Evolutionary conservation across 2,888 invertebrate genomes (phyloP).

Genomic region (Crossocerus cetratus): DNA sequence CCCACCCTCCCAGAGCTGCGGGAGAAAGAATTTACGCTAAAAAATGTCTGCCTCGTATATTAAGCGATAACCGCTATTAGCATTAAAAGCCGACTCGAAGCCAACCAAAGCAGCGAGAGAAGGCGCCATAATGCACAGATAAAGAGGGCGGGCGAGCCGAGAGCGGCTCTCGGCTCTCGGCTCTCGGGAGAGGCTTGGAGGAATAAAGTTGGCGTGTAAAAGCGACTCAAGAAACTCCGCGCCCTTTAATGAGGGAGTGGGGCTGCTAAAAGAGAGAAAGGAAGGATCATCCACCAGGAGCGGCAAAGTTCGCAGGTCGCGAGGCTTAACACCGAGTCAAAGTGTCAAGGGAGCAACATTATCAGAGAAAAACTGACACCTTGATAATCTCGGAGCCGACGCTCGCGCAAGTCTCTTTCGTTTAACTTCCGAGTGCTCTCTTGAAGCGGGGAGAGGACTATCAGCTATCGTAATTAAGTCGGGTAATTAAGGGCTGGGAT

Average conservation of each 20-base stretch:
- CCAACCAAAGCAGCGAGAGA: background rate
- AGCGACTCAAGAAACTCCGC: background rate
- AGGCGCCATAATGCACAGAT: background rate
- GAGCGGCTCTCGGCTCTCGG: too few relatives aligned
- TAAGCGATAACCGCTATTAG: background rate
- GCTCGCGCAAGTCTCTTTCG: too few relatives aligned
- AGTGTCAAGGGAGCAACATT: too few relatives aligned
- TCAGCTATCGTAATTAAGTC: too few relatives aligned
- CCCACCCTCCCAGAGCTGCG: background rate
- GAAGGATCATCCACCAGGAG: background rate
- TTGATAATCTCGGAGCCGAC: too few relatives aligned
- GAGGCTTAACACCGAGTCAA: too few relatives aligned
- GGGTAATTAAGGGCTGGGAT: background rate
- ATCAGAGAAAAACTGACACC: too few relatives aligned
- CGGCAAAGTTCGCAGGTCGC: background rate
- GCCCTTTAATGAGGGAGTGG: background rate
- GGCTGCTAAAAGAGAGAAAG: background rate
- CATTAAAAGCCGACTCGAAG: background rate
- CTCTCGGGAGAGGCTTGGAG: too few relatives aligned
- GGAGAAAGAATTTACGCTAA: background rate
- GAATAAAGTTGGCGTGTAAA: background rate
- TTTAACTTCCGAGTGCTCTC: too few relatives aligned
- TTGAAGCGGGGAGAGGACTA: too few relatives aligned
- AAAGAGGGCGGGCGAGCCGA: background rate
- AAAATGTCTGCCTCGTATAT: constrained; percentile 6